Conservation (phyloP, 2,113 vertebrate genomes). For the Periophthalmus modestus region DNA sequence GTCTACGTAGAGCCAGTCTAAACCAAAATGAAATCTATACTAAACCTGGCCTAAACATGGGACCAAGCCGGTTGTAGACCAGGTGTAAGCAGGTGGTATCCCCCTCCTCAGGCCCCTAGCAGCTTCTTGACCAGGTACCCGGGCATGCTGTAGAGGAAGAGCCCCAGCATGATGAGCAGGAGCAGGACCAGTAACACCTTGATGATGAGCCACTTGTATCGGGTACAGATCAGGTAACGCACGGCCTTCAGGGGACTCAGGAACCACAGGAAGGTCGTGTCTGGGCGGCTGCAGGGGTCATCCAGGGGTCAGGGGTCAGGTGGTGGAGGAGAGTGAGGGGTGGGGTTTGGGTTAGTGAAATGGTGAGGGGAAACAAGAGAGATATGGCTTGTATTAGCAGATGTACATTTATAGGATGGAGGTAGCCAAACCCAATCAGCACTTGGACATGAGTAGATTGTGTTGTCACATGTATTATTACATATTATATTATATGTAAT, state of each 20-base stretch:
- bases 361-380: neutral
- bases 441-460: neutral
- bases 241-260: constrained; percentile 97
- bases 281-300: constrained; percentile 83
- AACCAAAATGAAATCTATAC: no score
- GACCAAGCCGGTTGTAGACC: neutral
- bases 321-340: neutral
- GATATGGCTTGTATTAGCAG: neutral
- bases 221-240: constrained; percentile 97
- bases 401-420: constrained; percentile 3
- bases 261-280: constrained; percentile 99
- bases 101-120: constrained; percentile 84
- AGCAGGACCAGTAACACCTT: constrained; percentile 92
- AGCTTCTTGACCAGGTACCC: constrained; percentile 99
- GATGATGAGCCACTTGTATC: constrained; percentile 99
- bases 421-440: neutral
- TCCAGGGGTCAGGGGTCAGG: constrained; percentile 8
- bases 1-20: neutral
- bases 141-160: constrained; percentile 98
- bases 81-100: neutral
- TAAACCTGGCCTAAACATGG: no score
- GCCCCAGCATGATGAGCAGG: constrained; percentile 89
- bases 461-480: neutral
- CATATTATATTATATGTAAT: no score
- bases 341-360: neutral